Percentiles rank a stretch among this genome's conserved stretches.
Conservation (phyloP, 2,888 invertebrate genomes). For the Stramonita haemastoma region DNA sequence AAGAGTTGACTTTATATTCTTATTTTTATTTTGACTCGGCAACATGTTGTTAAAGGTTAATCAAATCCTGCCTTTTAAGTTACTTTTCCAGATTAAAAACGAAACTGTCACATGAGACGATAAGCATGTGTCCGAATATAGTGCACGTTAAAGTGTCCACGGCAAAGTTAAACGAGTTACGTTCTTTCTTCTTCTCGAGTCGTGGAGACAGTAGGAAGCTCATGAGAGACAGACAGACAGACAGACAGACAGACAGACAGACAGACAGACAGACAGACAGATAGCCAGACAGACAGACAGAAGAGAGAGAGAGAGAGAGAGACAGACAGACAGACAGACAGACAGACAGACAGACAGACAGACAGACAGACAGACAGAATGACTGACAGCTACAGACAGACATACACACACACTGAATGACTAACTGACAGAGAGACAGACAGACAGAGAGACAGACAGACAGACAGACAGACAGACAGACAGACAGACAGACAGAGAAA, state of each 20-base stretch:
- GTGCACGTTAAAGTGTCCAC: no score
- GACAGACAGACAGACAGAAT: neutral
- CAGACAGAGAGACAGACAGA: neutral
- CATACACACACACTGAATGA: neutral
- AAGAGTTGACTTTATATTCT: no score
- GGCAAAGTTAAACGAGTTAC: no score
- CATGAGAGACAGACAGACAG: neutral
- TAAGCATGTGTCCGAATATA: no score
- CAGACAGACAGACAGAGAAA: constrained; percentile 1
- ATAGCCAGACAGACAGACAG: neutral
- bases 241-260: neutral
- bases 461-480: neutral
- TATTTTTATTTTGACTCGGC: no score
- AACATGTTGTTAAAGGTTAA: no score
- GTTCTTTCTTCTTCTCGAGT: no score
- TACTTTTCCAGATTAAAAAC: no score
- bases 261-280: neutral
- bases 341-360: neutral
- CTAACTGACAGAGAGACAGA: neutral
- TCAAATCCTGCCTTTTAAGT: no score
- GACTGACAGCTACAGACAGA: neutral
- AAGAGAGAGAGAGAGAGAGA: neutral
- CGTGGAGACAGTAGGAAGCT: no score
- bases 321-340: neutral
- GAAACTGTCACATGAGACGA: no score